phyloP scores from a whole-genome alignment of 2,888 invertebrate species.

The Eutolmus rufibarbis region DNA sequence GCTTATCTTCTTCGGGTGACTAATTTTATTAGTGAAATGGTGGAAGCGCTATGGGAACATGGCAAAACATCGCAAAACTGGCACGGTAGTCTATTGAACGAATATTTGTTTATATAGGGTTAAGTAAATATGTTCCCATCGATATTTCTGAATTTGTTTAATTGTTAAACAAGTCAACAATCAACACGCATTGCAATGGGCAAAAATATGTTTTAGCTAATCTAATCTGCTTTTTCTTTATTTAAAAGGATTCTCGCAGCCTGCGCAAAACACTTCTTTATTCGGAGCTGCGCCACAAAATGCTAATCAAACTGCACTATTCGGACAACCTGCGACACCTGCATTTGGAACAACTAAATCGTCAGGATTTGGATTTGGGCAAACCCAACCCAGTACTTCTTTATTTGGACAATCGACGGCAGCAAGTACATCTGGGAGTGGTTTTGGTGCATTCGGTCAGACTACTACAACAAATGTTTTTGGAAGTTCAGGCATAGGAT shows the following conservation, averaged over 20 bases:
- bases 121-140: too few relatives aligned
- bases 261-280: constrained; percentile 66
- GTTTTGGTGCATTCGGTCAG: constrained; percentile 72
- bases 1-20: too few relatives aligned
- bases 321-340: constrained; percentile 69
- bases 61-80: too few relatives aligned
- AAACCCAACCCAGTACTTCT: constrained; percentile 60
- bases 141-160: too few relatives aligned
- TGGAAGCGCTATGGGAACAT: too few relatives aligned
- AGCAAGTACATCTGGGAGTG: constrained; percentile 62
- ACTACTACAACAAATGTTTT: constrained; percentile 65
- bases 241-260: constrained; percentile 56
- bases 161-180: not conserved
- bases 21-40: too few relatives aligned
- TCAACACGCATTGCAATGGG: not conserved
- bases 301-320: constrained; percentile 66
- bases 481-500: constrained; percentile 61
- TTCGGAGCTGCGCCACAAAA: constrained; percentile 67
- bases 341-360: constrained; percentile 69
- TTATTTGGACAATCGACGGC: constrained; percentile 67
- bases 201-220: constrained; percentile 39
- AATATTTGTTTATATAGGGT: too few relatives aligned
- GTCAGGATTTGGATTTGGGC: constrained; percentile 57
- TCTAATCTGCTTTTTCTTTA: constrained; percentile 47
- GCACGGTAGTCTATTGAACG: too few relatives aligned